Base-by-base conservation (phyloP, 2,797 vertebrate species). In the Chrysolophus pictus region DNA sequence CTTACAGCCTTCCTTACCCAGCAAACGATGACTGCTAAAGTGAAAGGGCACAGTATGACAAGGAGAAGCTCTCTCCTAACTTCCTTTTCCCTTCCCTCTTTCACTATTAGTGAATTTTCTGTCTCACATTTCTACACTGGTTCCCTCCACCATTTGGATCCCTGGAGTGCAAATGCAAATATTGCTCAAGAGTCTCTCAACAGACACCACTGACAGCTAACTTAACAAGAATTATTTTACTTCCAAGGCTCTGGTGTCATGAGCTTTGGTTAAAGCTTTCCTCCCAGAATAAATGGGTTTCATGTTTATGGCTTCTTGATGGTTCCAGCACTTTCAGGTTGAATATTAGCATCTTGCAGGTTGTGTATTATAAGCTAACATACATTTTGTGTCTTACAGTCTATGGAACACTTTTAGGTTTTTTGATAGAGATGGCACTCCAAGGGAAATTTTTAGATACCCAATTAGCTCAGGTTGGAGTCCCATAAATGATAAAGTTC, bases 361-460 rank as follows among this genome's bases (percentile, higher is more conserved):
- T 9, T 31, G n/a, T 18, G 1, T 42, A 35, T 46, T 14, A 17
- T 28, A 23, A 74, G 44, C 29, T 16, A 35, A 29, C 9, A 9
- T 6, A 7, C 1, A 1, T 31, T 75, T 71, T 18, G 23, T 0
- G 1, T 55, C 29, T 33, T 44, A 28, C 1, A 42, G 24, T 44
- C 29, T 35, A 8, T 31, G 28, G 33, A 21, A 37, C 21, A 6
- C 37, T 69, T 63, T 62, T 49, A 67, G 47, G 9, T 41, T 51
- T 85, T 64, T 23, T 76, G 35, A 13, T 59, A 41, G 69, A 53
- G 15, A 22, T 11, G 28, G 28, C 9, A 23, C 37, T 62, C n/a
- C 22, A 42, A 46, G n/a, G 42, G 53, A 39, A n/a, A 35, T 8
- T 11, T 58, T 35, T 51, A 47, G 59, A 5, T 21, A 18, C 4